Conservation (phyloP, 2,113 vertebrate species). For the Syngnathus scovelli region DNA sequence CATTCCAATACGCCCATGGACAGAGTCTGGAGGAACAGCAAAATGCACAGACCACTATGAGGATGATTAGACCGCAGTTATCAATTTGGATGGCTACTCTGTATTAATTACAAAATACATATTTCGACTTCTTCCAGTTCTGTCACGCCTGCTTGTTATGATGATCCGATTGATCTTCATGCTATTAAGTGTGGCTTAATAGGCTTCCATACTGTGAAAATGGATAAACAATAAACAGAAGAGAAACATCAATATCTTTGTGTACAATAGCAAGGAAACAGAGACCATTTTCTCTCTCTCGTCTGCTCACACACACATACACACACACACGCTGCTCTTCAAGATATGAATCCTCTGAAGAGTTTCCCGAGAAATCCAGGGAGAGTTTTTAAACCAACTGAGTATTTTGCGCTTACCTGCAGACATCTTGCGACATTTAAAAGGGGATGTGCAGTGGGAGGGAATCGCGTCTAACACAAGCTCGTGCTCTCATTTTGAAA, state of each 20-base stretch:
- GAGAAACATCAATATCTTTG: neutral
- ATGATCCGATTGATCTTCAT: neutral
- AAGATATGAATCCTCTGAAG: conserved; percentile 4
- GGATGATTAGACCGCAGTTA: neutral
- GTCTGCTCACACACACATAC: neutral
- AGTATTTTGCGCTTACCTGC: conserved; percentile 36
- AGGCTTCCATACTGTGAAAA: neutral
- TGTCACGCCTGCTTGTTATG: neutral
- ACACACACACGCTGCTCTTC: neutral
- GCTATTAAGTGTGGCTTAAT: neutral
- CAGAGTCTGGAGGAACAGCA: neutral
- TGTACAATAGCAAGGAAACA: neutral
- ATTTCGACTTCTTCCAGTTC: neutral
- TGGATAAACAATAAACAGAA: neutral
- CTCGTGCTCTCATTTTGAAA: conserved; percentile 44
- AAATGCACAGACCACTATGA: neutral
- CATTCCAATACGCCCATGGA: neutral
- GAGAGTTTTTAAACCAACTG: conserved; percentile 23
- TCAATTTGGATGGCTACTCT: neutral
- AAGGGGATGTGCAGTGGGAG: conserved; percentile 35
- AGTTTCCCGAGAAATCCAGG: conserved; percentile 9
- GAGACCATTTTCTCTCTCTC: neutral
- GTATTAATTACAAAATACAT: neutral
- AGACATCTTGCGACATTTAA: conserved; percentile 59
- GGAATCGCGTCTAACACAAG: conserved; percentile 43